Percentiles rank a stretch among this genome's conserved stretches.
phyloP scores from a whole-genome alignment of 2,113 vertebrate genomes.

The Megaleporinus macrocephalus region DNA sequence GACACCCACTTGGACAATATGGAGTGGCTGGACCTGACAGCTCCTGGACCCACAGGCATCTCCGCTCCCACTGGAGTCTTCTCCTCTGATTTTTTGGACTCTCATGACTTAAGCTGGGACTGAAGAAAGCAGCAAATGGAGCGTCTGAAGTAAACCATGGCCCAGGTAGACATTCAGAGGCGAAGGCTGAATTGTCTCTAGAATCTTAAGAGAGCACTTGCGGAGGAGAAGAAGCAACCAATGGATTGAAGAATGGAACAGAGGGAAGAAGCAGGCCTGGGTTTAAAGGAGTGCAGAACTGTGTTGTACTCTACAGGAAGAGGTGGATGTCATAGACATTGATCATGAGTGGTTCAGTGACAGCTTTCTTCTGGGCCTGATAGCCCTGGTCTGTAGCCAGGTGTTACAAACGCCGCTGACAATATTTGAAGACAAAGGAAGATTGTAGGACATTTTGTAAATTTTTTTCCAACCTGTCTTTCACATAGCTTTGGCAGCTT shows the following conservation, averaged over 20 bases:
- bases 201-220: neutral
- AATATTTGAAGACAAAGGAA: constrained; percentile 16
- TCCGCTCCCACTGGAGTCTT: constrained; percentile 82
- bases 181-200: neutral
- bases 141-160: neutral
- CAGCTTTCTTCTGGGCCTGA: constrained; percentile 26
- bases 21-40: constrained; percentile 96
- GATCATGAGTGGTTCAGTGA: constrained; percentile 41
- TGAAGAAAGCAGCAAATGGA: constrained; percentile 60
- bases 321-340: neutral
- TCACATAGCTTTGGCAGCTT: neutral
- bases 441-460: constrained; percentile 30
- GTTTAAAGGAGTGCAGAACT: neutral
- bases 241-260: neutral
- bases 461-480: constrained; percentile 5
- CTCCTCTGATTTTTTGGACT: constrained; percentile 91
- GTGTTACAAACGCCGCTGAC: neutral
- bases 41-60: constrained; percentile 81
- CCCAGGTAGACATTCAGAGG: neutral
- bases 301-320: neutral
- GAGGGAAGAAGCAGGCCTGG: neutral
- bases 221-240: neutral
- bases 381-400: neutral
- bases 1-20: constrained; percentile 92
- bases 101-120: constrained; percentile 94